These are phyloP conservation scores for Achroia grisella DNA, from an alignment of 1,140 invertebrate species.

Conservation along the genomic window DNA sequence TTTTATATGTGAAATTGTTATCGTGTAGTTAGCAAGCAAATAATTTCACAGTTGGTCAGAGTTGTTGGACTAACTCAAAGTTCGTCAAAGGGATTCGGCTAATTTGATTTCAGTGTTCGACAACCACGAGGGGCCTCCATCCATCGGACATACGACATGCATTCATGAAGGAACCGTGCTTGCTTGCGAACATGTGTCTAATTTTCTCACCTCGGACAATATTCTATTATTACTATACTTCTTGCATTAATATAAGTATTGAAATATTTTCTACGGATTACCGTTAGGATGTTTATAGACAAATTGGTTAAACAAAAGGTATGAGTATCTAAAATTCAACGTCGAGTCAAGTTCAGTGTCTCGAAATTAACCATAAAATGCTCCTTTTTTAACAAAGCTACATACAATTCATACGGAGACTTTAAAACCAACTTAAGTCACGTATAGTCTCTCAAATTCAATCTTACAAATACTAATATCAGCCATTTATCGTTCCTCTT, in stretches of 20 bases:
- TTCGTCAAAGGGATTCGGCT: conserved; percentile 41
- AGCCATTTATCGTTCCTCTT: too few species aligned
- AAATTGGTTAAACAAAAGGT: too few species aligned
- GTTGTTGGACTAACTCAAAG: conserved; percentile 28
- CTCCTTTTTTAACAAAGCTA: too few species aligned
- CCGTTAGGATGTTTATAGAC: too few species aligned
- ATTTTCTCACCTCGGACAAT: background rate
- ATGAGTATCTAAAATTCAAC: too few species aligned
- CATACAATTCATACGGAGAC: too few species aligned
- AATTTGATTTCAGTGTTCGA: conserved; percentile 45
- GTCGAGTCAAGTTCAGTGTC: too few species aligned
- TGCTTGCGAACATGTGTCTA: background rate
- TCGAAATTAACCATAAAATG: too few species aligned
- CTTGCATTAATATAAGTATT: background rate
- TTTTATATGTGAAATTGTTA: background rate
- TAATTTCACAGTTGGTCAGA: conserved; percentile 20
- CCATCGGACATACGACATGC: conserved; percentile 18
- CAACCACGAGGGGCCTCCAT: conserved; percentile 25
- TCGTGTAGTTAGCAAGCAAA: conserved; percentile 4
- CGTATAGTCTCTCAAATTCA: too few species aligned
- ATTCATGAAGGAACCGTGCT: conserved; percentile 18
- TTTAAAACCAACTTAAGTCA: too few species aligned
- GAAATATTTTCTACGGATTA: too few species aligned
- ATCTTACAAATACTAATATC: too few species aligned
- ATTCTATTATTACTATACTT: background rate